These are phyloP conservation scores for Siphlonurus alternatus DNA, from an alignment of 2,888 invertebrate species.

Conservation along the genomic window DNA sequence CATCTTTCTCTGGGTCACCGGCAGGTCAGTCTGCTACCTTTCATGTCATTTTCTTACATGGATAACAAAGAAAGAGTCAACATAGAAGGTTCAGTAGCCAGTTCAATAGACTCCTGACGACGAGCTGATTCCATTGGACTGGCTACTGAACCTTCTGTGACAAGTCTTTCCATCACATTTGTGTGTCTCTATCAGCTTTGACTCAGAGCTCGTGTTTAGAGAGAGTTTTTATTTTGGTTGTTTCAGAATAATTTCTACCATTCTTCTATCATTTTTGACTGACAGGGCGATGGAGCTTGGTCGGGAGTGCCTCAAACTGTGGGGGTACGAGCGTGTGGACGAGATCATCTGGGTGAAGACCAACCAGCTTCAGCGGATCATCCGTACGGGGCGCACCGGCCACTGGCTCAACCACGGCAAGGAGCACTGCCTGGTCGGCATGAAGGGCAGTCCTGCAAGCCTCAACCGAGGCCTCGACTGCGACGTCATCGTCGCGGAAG, in stretches of 20 bases:
- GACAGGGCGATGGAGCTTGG: slow-evolving; percentile 89
- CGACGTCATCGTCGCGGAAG: slow-evolving; percentile 97
- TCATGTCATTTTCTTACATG: not conserved
- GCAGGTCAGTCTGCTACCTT: slow-evolving; percentile 36
- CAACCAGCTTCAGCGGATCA: slow-evolving; percentile 91
- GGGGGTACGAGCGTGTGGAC: slow-evolving; percentile 94
- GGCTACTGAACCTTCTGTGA: too few species aligned
- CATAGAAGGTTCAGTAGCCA: too few species aligned
- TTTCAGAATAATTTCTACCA: too few species aligned
- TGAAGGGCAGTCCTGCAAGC: slow-evolving; percentile 86
- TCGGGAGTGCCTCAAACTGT: slow-evolving; percentile 82
- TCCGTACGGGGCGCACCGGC: slow-evolving; percentile 89
- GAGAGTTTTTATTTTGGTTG: too few species aligned
- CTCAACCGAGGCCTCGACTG: slow-evolving; percentile 89
- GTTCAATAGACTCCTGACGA: too few species aligned
- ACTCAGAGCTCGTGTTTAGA: too few species aligned
- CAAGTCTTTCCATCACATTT: not conserved
- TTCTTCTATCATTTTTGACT: too few species aligned
- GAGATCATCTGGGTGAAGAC: slow-evolving; percentile 99
- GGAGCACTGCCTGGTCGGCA: slow-evolving; percentile 91
- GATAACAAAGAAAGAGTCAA: too few species aligned
- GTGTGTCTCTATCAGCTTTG: too few species aligned
- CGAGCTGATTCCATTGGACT: too few species aligned
- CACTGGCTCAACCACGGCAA: slow-evolving; percentile 99
- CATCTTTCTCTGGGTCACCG: slow-evolving; percentile 96